phyloP scores from a whole-genome alignment of 2,888 invertebrate genomes.

The Acrobasis consociella region DNA sequence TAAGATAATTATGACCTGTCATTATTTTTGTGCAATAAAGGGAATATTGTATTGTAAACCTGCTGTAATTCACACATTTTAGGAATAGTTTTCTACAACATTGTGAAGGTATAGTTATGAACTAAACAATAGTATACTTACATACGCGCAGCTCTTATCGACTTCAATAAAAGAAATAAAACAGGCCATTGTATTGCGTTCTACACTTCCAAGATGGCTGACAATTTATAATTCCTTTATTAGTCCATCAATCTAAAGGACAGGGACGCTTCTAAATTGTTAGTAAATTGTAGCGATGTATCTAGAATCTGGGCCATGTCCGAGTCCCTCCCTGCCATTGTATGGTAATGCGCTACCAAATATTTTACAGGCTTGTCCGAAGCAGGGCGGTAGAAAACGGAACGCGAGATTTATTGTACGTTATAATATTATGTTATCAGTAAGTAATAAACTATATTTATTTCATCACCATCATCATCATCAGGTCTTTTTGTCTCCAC shows the following conservation, averaged over 20 bases:
- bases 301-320: slow-evolving; percentile 16
- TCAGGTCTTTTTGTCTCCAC: no score
- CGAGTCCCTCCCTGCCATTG: slow-evolving; percentile 18
- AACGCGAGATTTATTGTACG: neutral
- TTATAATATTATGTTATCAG: neutral
- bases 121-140: no score
- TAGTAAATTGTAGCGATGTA: slow-evolving; percentile 18
- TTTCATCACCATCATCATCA: no score
- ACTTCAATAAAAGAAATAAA: neutral
- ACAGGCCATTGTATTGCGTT: slow-evolving; percentile 8
- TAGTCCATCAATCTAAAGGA: slow-evolving; percentile 14
- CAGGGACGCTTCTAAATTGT: slow-evolving; percentile 20
- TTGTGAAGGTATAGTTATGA: no score
- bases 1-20: no score
- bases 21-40: no score
- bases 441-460: no score
- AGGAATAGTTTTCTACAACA: no score
- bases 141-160: no score
- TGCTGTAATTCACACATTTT: no score
- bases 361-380: slow-evolving; percentile 16
- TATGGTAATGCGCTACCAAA: slow-evolving; percentile 14
- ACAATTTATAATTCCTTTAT: slow-evolving; percentile 15
- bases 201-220: slow-evolving; percentile 4
- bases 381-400: slow-evolving; percentile 1
- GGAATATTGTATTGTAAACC: no score